Conservation (phyloP, 1,140 invertebrate genomes). For the Diachasmimorpha longicaudata region DNA sequence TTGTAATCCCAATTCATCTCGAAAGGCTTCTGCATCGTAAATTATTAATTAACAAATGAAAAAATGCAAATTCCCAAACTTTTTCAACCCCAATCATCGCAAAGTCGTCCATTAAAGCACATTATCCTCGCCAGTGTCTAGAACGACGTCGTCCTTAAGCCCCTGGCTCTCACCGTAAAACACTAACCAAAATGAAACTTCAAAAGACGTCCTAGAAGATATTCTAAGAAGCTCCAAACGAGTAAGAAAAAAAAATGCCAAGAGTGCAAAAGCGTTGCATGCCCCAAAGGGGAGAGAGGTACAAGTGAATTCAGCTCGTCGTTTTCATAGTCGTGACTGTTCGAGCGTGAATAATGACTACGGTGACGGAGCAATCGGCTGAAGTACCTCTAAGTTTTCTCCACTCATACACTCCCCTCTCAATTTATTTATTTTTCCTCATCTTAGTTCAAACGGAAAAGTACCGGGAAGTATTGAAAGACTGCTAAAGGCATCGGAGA, state of each 20-base stretch:
- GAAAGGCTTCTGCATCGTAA: too few species aligned
- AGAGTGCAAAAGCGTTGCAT: not conserved
- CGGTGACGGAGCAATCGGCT: constrained; percentile 17
- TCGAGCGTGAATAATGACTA: constrained; percentile 26
- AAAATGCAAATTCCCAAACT: too few species aligned
- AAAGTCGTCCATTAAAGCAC: too few species aligned
- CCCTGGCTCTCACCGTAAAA: too few species aligned
- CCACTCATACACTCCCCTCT: not conserved
- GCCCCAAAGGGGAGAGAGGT: not conserved
- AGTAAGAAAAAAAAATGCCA: not conserved
- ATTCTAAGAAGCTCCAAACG: not conserved
- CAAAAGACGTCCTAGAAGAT: not conserved
- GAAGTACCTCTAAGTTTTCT: constrained; percentile 5
- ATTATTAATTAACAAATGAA: too few species aligned
- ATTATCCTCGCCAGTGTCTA: too few species aligned
- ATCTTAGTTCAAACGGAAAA: not conserved
- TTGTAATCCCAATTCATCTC: too few species aligned
- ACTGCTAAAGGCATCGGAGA: not conserved
- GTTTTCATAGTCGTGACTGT: constrained; percentile 14
- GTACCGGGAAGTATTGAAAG: not conserved
- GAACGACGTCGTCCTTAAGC: too few species aligned
- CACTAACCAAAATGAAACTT: not conserved
- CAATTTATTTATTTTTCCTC: not conserved
- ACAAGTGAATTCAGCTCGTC: not conserved
- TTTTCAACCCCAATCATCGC: too few species aligned